phyloP scores from a whole-genome alignment of 2,888 invertebrate species.

The Drosophila paracracens region DNA sequence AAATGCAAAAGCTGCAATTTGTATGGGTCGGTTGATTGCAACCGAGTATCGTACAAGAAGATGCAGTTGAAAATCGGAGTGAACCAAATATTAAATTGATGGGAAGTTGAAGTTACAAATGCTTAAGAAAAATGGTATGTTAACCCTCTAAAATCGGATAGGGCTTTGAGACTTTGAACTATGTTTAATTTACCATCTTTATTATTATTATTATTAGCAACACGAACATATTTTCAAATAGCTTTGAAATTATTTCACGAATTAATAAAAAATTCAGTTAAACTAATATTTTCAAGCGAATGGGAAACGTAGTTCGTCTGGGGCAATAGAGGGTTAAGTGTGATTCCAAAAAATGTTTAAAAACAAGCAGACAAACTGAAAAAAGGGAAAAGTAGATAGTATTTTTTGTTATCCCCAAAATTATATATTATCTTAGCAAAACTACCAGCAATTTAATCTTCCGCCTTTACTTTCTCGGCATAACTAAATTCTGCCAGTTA shows the following conservation, averaged over 20 bases:
- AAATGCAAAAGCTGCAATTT: slow-evolving; percentile 11
- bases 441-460: neutral
- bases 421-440: neutral
- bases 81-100: neutral
- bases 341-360: neutral
- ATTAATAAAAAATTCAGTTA: neutral
- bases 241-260: neutral
- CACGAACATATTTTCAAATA: neutral
- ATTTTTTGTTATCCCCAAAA: neutral
- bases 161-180: neutral
- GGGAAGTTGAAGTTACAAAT: neutral
- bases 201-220: neutral
- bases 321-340: neutral
- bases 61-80: neutral
- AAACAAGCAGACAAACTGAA: neutral
- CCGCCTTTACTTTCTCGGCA: rapidly evolving
- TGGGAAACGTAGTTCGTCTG: neutral
- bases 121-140: neutral
- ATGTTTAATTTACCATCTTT: neutral
- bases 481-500: neutral
- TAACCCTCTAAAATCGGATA: neutral
- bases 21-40: slow-evolving; percentile 8
- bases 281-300: neutral
- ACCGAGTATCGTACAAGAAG: neutral
- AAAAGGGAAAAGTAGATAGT: neutral